Percentiles rank a stretch among this genome's conserved stretches.
These are phyloP conservation scores for Globodera rostochiensis DNA, from an alignment of 1,140 invertebrate species.

Conservation along the genomic window DNA sequence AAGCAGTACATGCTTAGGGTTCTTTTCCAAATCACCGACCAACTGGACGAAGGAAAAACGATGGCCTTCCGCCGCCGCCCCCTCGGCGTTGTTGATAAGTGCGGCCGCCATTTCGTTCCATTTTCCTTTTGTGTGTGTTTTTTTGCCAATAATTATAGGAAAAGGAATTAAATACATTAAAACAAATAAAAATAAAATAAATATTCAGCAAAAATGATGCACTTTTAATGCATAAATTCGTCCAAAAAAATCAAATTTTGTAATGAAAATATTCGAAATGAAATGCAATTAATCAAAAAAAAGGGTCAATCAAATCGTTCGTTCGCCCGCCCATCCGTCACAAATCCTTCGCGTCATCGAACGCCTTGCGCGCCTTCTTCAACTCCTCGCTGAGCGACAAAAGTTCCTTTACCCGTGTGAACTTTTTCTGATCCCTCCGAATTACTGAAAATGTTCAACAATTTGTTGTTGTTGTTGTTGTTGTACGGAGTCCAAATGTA, in stretches of 20 bases:
- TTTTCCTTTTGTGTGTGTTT: neutral
- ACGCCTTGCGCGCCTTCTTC: slow-evolving; percentile 96
- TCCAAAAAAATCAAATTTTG: neutral
- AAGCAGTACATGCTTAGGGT: neutral
- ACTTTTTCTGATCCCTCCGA: slow-evolving; percentile 93
- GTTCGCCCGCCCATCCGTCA: slow-evolving; percentile 10
- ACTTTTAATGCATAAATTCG: neutral
- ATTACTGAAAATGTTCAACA: slow-evolving; percentile 81
- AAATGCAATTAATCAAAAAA: neutral
- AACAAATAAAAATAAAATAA: neutral
- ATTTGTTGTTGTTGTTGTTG: neutral
- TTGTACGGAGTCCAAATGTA: neutral
- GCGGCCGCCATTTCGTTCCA: slow-evolving; percentile 9
- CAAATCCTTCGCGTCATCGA: slow-evolving; percentile 88
- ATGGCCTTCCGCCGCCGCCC: neutral
- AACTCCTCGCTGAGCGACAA: slow-evolving; percentile 98
- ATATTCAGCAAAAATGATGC: neutral
- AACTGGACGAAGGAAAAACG: slow-evolving; percentile 21
- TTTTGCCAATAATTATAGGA: too few relatives aligned
- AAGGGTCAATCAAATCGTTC: neutral
- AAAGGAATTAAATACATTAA: too few relatives aligned
- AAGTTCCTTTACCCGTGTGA: slow-evolving; percentile 94
- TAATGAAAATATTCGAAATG: too few relatives aligned
- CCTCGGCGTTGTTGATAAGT: neutral
- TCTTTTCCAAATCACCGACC: neutral